phyloP scores from a whole-genome alignment of 2,113 vertebrate species.

The Theropithecus gelada region DNA sequence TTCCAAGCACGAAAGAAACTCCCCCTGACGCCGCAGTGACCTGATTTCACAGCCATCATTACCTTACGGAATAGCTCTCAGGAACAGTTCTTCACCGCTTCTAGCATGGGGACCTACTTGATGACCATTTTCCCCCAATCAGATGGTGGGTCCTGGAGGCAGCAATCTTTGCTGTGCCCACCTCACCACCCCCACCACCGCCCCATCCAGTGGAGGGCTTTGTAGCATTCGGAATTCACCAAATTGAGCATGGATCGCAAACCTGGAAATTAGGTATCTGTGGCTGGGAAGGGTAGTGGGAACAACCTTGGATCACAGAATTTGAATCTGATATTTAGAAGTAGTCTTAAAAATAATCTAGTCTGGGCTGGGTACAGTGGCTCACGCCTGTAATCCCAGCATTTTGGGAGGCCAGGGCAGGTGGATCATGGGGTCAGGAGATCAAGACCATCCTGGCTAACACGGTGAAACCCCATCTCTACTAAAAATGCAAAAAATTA shows the following conservation, averaged over 20 bases:
- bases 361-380: too few relatives aligned
- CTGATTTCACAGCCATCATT: neutral
- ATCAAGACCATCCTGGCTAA: too few relatives aligned
- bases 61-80: neutral
- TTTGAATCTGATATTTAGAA: neutral
- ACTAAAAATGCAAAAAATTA: too few relatives aligned
- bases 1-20: neutral
- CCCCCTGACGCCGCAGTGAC: neutral
- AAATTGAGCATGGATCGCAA: neutral
- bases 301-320: neutral
- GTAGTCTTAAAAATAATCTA: neutral
- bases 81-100: neutral
- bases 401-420: too few relatives aligned
- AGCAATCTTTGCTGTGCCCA: neutral
- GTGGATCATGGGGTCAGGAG: too few relatives aligned
- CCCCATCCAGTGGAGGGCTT: neutral
- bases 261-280: neutral
- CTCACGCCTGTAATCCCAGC: too few relatives aligned
- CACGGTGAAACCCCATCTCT: too few relatives aligned
- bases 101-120: neutral
- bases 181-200: neutral
- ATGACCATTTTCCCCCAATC: neutral
- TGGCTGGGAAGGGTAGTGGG: neutral
- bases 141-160: neutral
- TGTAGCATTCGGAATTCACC: neutral